Percentiles rank a stretch among this genome's conserved stretches.
Evolutionary conservation across 2,797 vertebrate genomes (phyloP).

Genomic region (Brachymystax lenok): DNA sequence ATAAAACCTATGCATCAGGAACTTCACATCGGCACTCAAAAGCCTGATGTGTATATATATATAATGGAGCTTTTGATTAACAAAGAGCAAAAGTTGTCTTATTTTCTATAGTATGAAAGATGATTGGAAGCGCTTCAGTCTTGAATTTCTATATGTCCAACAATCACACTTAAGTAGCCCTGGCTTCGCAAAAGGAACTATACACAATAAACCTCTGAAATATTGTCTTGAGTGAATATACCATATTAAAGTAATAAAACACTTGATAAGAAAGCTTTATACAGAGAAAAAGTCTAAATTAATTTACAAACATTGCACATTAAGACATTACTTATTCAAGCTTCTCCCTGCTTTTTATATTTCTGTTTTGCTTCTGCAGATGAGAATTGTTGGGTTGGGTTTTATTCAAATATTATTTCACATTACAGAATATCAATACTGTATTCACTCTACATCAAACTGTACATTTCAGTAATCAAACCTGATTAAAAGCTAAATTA

Average conservation of each 20-base stretch:
- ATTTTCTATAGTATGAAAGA: background rate
- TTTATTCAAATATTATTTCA: slow-evolving; percentile 30
- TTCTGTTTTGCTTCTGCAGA: slow-evolving; percentile 12
- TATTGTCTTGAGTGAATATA: background rate
- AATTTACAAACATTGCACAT: slow-evolving; percentile 28
- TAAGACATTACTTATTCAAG: background rate
- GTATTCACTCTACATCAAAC: slow-evolving; percentile 31
- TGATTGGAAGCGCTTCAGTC: background rate
- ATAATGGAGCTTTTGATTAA: slow-evolving; percentile 6
- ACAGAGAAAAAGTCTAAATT: slow-evolving; percentile 11
- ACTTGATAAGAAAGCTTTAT: slow-evolving; percentile 33
- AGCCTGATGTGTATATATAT: background rate
- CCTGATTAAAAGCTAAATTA: slow-evolving; percentile 30
- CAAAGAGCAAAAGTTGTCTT: background rate
- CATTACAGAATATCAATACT: slow-evolving; percentile 35
- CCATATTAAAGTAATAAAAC: slow-evolving; percentile 9
- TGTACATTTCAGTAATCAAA: slow-evolving; percentile 40
- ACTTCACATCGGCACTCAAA: no score
- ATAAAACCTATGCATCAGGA: background rate
- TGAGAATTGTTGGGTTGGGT: slow-evolving; percentile 18
- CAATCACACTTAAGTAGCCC: background rate
- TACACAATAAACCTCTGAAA: slow-evolving; percentile 1
- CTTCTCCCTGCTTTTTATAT: slow-evolving; percentile 9
- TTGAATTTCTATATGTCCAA: background rate
- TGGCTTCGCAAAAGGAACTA: background rate